These are phyloP conservation scores for Netelia virgata DNA, from an alignment of 2,888 invertebrate species.

Conservation along the genomic window DNA sequence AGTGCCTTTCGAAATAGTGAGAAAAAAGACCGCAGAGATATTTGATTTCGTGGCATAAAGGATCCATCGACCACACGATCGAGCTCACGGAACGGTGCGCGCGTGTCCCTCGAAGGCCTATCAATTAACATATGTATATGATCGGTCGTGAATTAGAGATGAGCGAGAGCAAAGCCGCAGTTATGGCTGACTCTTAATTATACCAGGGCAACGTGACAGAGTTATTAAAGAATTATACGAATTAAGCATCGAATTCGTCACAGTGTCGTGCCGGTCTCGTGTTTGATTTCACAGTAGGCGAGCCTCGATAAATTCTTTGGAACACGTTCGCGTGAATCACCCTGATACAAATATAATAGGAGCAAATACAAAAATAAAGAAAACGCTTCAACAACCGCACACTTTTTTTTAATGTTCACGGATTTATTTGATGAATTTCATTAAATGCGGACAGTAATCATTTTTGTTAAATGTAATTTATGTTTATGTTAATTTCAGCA, in stretches of 20 bases:
- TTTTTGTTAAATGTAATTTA: not conserved
- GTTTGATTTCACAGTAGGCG: conserved; percentile 37
- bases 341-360: conserved; percentile 18
- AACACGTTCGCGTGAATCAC: conserved; percentile 34
- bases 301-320: conserved; percentile 39
- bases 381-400: not conserved
- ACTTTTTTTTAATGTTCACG: no score
- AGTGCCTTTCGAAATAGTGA: conserved; percentile 53
- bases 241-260: conserved; percentile 63
- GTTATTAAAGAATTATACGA: conserved; percentile 63
- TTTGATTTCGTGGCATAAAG: conserved; percentile 27
- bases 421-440: no score
- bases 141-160: conserved; percentile 35
- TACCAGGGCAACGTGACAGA: conserved; percentile 47
- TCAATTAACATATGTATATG: conserved; percentile 66
- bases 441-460: no score
- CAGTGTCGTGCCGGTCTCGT: conserved; percentile 25
- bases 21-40: conserved; percentile 13
- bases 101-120: conserved; percentile 58
- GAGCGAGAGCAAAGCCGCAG: conserved; percentile 40
- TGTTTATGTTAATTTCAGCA: not conserved
- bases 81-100: conserved; percentile 23
- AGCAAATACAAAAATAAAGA: not conserved
- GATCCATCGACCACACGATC: conserved; percentile 43
- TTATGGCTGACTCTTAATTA: conserved; percentile 64